Percentiles rank a stretch among this genome's conserved stretches.
These are phyloP conservation scores for Trichomycterus rosablanca DNA, from an alignment of 2,113 vertebrate species.

Conservation along the genomic window DNA sequence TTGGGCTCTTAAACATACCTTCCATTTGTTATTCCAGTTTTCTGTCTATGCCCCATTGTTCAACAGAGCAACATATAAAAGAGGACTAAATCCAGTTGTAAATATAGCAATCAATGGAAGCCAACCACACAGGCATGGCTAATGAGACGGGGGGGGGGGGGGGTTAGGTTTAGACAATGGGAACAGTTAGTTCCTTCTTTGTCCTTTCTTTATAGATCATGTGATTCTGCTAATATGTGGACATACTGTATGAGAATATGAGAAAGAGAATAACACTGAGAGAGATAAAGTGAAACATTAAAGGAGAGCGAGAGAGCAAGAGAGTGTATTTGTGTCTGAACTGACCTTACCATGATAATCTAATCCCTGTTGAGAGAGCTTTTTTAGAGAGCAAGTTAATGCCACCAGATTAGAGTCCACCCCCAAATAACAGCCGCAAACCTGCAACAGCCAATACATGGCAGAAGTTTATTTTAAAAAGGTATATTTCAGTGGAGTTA, in stretches of 20 bases:
- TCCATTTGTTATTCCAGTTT: conserved; percentile 13
- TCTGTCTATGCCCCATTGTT: conserved; percentile 14
- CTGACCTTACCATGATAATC: conserved; percentile 74
- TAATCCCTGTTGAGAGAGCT: conserved; percentile 75
- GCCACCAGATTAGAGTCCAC: conserved; percentile 70
- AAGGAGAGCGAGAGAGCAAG: conserved; percentile 1
- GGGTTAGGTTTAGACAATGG: background rate
- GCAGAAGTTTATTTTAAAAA: background rate
- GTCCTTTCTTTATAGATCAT: background rate
- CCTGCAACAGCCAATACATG: background rate
- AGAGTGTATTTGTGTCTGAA: conserved; percentile 54
- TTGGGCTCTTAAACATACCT: too few relatives aligned
- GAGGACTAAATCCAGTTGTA: too few relatives aligned
- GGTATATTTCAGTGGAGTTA: background rate
- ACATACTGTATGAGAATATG: too few relatives aligned
- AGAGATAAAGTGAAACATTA: conserved; percentile 25
- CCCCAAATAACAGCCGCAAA: conserved; percentile 54
- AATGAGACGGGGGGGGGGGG: too few relatives aligned
- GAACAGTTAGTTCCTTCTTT: too few relatives aligned
- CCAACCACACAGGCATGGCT: too few relatives aligned
- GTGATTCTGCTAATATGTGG: conserved; percentile 1
- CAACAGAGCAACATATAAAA: background rate
- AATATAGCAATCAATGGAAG: too few relatives aligned
- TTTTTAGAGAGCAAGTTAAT: conserved; percentile 79
- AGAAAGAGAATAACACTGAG: too few relatives aligned